phyloP scores from a whole-genome alignment of 35 echinoderm and acorn worm species.

The Apostichopus parvimensis region DNA sequence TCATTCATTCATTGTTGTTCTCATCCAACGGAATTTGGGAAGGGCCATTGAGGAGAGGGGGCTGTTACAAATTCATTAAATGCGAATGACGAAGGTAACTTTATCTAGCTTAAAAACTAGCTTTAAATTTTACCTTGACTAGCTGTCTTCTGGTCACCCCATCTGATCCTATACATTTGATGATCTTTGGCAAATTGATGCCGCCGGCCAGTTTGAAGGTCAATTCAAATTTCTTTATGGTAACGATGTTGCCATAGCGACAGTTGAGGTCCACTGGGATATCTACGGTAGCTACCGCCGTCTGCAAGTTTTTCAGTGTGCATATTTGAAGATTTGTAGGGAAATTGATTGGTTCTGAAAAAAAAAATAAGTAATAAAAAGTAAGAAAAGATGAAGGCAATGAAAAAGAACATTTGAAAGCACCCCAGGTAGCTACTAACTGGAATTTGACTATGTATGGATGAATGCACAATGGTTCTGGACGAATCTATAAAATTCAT shows the following conservation, averaged over 20 bases:
- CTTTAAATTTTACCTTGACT: conserved; percentile 71
- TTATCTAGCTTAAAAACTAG: too few species aligned
- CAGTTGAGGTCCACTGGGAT: conserved; percentile 65
- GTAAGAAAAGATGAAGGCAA: too few species aligned
- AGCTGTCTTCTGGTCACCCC: conserved; percentile 78
- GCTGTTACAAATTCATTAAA: too few species aligned
- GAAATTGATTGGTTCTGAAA: conserved; percentile 65
- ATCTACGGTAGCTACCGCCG: conserved; percentile 80
- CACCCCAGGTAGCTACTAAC: too few species aligned
- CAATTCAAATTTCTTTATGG: conserved; percentile 66
- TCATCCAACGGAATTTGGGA: too few species aligned
- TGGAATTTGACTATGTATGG: too few species aligned
- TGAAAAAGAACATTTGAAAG: too few species aligned
- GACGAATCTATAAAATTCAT: too few species aligned
- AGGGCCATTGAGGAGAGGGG: too few species aligned
- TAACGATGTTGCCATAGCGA: conserved; percentile 84
- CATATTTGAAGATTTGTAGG: conserved; percentile 64
- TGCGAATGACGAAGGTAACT: too few species aligned
- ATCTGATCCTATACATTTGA: conserved; percentile 84
- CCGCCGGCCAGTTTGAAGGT: conserved; percentile 92
- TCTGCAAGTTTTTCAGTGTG: conserved; percentile 13
- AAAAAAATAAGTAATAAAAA: background rate
- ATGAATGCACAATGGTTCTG: too few species aligned
- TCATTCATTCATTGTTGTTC: too few species aligned
- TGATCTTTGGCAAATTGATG: conserved; percentile 92